Conservation (phyloP, 2,113 vertebrate genomes). For the Picathartes gymnocephalus region DNA sequence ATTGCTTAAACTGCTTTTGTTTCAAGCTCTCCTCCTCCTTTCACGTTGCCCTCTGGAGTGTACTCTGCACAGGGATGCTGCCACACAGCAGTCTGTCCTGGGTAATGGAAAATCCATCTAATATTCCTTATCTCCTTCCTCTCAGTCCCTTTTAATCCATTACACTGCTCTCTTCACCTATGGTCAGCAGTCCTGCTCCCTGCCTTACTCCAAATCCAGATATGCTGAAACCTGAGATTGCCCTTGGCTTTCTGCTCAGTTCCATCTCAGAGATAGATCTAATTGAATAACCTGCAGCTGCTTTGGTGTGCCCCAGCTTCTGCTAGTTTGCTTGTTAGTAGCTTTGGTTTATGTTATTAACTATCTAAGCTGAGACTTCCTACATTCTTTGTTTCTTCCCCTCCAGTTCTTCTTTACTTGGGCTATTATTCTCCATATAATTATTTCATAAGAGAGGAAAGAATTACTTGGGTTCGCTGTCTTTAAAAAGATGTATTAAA, state of each 20-base stretch:
- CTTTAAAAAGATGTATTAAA: background rate
- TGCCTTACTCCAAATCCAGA: background rate
- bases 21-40: background rate
- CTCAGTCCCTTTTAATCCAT: background rate
- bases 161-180: background rate
- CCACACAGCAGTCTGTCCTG: background rate
- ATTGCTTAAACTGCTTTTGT: background rate
- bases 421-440: background rate
- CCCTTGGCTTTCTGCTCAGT: background rate
- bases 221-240: background rate
- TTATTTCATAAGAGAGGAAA: background rate
- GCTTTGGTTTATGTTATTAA: background rate
- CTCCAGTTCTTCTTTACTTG: background rate
- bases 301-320: background rate
- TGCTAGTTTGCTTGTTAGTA: background rate
- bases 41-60: background rate
- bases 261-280: constrained; percentile 17
- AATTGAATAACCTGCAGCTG: background rate
- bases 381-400: background rate
- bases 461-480: background rate
- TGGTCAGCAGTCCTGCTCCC: background rate
- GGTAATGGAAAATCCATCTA: background rate
- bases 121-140: background rate
- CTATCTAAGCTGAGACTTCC: background rate
- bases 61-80: background rate